These are phyloP conservation scores for Platypus cylindrus DNA, from an alignment of 2,888 invertebrate species.

Conservation along the genomic window DNA sequence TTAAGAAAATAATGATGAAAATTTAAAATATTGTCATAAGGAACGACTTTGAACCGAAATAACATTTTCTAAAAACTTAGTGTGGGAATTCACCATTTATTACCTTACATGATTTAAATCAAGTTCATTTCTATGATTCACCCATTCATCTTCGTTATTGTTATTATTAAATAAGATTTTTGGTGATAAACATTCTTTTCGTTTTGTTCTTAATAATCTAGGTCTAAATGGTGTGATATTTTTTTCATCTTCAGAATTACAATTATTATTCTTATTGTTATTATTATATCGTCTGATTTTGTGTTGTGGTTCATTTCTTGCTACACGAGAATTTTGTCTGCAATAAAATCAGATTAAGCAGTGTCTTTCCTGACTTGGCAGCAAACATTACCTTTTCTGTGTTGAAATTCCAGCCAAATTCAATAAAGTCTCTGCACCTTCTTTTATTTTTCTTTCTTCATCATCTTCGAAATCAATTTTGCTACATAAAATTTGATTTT, in stretches of 20 bases:
- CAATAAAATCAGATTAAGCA: too few species aligned
- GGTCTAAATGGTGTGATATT: slow-evolving; percentile 30
- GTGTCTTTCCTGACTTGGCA: too few species aligned
- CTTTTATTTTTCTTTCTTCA: slow-evolving; percentile 58
- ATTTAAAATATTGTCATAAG: slow-evolving; percentile 9
- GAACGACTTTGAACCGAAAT: slow-evolving; percentile 3
- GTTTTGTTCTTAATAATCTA: slow-evolving; percentile 27
- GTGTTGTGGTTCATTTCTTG: too few species aligned
- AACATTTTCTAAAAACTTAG: slow-evolving; percentile 8
- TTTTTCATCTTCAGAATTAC: slow-evolving; percentile 20
- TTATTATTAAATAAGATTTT: slow-evolving; percentile 24
- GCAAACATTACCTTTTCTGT: slow-evolving; percentile 28
- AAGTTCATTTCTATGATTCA: slow-evolving; percentile 29
- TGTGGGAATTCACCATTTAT: slow-evolving; percentile 19
- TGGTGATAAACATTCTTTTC: slow-evolving; percentile 24
- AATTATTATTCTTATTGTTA: slow-evolving; percentile 5
- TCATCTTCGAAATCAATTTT: slow-evolving; percentile 42
- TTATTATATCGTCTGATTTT: slow-evolving; percentile 5
- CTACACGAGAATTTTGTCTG: too few species aligned
- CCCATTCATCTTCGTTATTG: slow-evolving; percentile 30
- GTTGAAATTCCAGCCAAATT: slow-evolving; percentile 53
- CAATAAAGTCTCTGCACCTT: slow-evolving; percentile 66
- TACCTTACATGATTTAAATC: slow-evolving; percentile 32
- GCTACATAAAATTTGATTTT: slow-evolving; percentile 24
- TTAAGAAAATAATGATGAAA: too few species aligned